These are phyloP conservation scores for Orycteropus afer DNA, from an alignment of 2,113 vertebrate species.

Conservation along the genomic window DNA sequence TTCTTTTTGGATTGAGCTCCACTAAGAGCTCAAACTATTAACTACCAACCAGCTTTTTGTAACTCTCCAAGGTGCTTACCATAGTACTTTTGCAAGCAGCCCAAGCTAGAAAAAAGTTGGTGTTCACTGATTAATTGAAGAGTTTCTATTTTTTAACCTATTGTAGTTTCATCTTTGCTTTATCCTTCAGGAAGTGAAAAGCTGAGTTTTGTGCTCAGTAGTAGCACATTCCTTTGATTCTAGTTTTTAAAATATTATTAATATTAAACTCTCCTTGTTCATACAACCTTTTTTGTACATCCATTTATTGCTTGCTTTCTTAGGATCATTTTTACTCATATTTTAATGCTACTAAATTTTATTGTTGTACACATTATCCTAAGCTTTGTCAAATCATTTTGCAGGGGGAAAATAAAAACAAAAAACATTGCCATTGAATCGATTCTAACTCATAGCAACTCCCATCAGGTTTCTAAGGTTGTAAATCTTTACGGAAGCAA, in stretches of 20 bases:
- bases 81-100: not conserved
- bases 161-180: not conserved
- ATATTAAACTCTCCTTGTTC: not conserved
- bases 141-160: not conserved
- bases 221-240: not conserved
- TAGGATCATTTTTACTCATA: not conserved
- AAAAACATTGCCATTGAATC: too few relatives aligned
- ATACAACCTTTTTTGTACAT: not conserved
- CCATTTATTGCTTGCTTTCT: not conserved
- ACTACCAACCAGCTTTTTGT: not conserved
- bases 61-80: conserved; percentile 61
- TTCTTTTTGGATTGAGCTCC: conserved; percentile 13
- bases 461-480: too few relatives aligned
- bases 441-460: too few relatives aligned
- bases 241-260: not conserved
- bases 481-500: too few relatives aligned
- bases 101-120: not conserved
- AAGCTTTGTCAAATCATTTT: conserved; percentile 42
- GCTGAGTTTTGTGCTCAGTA: not conserved
- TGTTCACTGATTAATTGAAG: not conserved
- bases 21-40: not conserved
- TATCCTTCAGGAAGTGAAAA: not conserved
- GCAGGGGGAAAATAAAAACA: too few relatives aligned
- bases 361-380: not conserved
- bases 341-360: conserved; percentile 5